Percentiles rank a stretch among this genome's conserved stretches.
Conservation (phyloP, 2,888 invertebrate species). For the Pseudococcus longispinus region DNA sequence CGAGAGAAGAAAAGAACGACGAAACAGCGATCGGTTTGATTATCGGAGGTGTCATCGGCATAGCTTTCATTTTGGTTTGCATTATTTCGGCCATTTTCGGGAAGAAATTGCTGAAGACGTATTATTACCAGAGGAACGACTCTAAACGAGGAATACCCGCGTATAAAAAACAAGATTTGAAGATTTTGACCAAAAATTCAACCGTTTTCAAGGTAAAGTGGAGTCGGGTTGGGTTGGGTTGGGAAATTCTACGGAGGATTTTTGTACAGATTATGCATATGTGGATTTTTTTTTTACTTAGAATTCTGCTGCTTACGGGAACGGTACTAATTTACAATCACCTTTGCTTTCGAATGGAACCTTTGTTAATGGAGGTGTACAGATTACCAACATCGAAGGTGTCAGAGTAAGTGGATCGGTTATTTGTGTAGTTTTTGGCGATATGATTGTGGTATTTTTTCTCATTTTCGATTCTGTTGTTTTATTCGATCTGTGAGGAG, state of each 20-base stretch:
- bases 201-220: slow-evolving; percentile 35
- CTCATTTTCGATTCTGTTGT: neutral
- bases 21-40: neutral
- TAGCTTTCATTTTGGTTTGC: slow-evolving; percentile 4
- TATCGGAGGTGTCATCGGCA: slow-evolving; percentile 36
- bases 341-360: neutral
- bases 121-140: neutral
- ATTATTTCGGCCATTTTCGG: neutral
- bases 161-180: slow-evolving; percentile 43
- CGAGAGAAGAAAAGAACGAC: neutral
- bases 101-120: slow-evolving; percentile 17
- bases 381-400: neutral
- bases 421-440: neutral
- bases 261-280: neutral
- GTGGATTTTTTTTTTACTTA: neutral
- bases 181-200: slow-evolving; percentile 23
- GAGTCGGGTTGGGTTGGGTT: neutral
- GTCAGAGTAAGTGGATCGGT: neutral
- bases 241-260: neutral
- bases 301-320: neutral
- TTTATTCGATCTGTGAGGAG: neutral
- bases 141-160: neutral
- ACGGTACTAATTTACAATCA: neutral
- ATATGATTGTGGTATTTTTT: neutral
- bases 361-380: neutral